Evolutionary conservation across 2,888 invertebrate species (phyloP).

Genomic region (Synergus japonicus): DNA sequence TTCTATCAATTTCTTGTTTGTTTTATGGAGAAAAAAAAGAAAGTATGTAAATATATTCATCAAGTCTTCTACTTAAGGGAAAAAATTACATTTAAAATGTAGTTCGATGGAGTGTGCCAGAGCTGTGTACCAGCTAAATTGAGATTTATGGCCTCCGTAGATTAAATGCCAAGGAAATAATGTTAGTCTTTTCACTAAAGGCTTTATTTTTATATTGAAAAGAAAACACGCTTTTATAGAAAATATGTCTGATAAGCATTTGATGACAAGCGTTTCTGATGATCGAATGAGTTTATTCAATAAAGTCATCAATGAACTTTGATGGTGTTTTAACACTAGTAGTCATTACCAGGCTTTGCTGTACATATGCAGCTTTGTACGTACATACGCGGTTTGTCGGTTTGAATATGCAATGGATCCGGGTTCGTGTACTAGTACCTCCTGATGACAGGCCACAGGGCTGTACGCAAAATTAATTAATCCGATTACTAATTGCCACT

Average conservation of each 20-base stretch:
- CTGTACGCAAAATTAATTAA: slow-evolving; percentile 58
- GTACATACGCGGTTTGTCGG: slow-evolving; percentile 33
- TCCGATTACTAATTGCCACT: slow-evolving; percentile 60
- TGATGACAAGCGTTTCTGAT: slow-evolving; percentile 12
- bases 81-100: not conserved
- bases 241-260: not conserved
- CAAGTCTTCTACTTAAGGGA: not conserved
- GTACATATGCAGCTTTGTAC: not conserved
- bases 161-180: too few relatives aligned
- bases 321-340: not conserved
- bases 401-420: slow-evolving; percentile 37
- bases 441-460: slow-evolving; percentile 30
- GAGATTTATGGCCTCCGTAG: not conserved
- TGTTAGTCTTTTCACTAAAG: not conserved
- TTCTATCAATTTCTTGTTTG: too few relatives aligned
- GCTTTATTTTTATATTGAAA: not conserved
- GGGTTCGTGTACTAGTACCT: slow-evolving; percentile 23
- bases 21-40: too few relatives aligned
- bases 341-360: not conserved
- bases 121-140: not conserved
- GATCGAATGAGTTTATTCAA: not conserved
- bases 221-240: too few relatives aligned
- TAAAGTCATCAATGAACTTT: slow-evolving; percentile 16
- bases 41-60: too few relatives aligned
- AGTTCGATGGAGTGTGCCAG: not conserved